phyloP scores from a whole-genome alignment of 2,888 invertebrate species.

The Tenthredo distinguenda region DNA sequence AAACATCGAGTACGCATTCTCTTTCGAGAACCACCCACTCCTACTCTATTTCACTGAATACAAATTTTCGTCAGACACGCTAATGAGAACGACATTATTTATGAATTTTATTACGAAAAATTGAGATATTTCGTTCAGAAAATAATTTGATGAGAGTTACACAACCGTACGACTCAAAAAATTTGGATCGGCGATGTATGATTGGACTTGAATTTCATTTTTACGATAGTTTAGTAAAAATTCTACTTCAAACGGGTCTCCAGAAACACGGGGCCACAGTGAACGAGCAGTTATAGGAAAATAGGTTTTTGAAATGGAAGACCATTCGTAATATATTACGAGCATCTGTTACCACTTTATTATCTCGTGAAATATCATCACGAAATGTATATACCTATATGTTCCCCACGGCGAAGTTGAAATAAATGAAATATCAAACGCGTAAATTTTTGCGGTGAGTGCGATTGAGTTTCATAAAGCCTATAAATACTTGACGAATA shows the following conservation, averaged over 20 bases:
- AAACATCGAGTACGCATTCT: not conserved
- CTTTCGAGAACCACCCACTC: not conserved
- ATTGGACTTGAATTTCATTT: not conserved
- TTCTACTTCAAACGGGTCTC: not conserved
- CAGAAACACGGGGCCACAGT: not conserved
- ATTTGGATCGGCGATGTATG: not conserved
- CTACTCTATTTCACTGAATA: not conserved
- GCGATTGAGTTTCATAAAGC: not conserved
- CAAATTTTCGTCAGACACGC: not conserved
- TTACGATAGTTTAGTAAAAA: not conserved
- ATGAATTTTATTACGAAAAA: not conserved
- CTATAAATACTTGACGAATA: not conserved
- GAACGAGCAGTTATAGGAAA: not conserved
- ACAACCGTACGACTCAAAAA: not conserved
- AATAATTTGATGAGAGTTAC: not conserved
- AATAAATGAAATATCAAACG: constrained; percentile 33
- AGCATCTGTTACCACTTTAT: constrained; percentile 46
- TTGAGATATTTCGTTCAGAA: not conserved
- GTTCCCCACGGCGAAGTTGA: not conserved
- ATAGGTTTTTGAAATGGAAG: constrained; percentile 26
- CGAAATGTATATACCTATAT: not conserved
- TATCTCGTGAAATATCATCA: constrained; percentile 39
- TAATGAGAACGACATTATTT: not conserved
- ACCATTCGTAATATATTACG: constrained; percentile 34
- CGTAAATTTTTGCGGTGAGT: not conserved